Evolutionary conservation across 2,888 invertebrate species (phyloP).

Genomic region (Nasonovia ribisnigri): DNA sequence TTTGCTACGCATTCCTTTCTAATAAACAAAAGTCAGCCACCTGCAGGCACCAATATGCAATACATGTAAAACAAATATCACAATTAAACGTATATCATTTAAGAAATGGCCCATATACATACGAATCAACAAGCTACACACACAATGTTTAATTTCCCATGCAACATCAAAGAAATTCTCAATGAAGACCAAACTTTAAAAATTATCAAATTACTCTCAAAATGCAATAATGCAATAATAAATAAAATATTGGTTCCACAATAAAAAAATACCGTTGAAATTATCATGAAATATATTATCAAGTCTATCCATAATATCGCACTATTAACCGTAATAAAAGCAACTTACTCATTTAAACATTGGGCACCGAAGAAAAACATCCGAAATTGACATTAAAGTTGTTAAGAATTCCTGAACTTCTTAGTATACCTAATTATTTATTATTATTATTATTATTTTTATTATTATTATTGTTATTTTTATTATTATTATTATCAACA

Average conservation of each 20-base stretch:
- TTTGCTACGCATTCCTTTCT: too few species aligned
- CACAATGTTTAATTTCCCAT: too few species aligned
- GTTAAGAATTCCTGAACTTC: neutral
- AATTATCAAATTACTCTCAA: neutral
- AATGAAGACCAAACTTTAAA: neutral
- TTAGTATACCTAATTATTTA: neutral
- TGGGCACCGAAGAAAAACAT: neutral
- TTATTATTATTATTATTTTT: neutral
- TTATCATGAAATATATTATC: neutral
- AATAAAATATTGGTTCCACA: neutral
- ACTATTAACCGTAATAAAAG: neutral
- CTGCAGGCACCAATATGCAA: too few species aligned
- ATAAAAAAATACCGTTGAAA: neutral
- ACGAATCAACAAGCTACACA: too few species aligned
- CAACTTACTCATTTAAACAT: neutral
- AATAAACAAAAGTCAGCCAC: too few species aligned
- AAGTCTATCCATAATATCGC: neutral
- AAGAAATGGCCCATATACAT: too few species aligned
- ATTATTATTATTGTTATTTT: neutral
- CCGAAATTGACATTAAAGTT: neutral
- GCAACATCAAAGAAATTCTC: neutral
- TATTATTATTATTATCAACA: too few species aligned
- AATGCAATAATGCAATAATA: neutral
- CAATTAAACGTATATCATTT: too few species aligned
- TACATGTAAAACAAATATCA: too few species aligned